Percentiles rank a stretch among this genome's conserved stretches.
Conservation (phyloP, 2,797 vertebrate genomes). For the Neoniphon sammara region DNA sequence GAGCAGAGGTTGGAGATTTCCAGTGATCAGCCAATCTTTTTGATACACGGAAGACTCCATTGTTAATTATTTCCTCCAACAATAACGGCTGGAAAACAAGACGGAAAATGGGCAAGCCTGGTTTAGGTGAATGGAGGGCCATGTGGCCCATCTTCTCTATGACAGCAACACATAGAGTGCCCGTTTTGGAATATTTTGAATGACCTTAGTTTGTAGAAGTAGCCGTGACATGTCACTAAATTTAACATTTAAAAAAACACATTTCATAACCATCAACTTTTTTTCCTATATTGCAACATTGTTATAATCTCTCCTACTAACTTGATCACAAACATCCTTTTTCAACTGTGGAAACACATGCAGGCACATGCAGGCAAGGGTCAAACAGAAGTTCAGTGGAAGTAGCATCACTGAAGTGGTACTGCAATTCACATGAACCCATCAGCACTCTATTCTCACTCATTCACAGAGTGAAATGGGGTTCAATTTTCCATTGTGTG, state of each 20-base stretch:
- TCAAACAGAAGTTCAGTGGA: neutral
- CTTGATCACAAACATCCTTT: neutral
- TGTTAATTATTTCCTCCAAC: constrained; percentile 66
- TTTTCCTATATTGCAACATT: neutral
- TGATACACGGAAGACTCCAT: constrained; percentile 56
- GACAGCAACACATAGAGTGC: constrained; percentile 33
- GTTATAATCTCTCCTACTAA: neutral
- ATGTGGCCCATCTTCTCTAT: constrained; percentile 31
- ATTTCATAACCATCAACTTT: neutral
- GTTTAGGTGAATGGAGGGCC: constrained; percentile 46
- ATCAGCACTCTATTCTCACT: neutral
- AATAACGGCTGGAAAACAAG: constrained; percentile 51
- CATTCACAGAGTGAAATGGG: neutral
- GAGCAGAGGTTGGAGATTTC: constrained; percentile 52
- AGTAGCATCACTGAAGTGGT: neutral
- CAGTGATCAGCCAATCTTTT: constrained; percentile 46
- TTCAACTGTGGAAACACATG: neutral
- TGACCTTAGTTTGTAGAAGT: neutral
- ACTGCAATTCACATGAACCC: neutral
- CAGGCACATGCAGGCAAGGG: neutral
- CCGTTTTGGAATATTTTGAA: neutral
- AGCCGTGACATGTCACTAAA: constrained; percentile 3
- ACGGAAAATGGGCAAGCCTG: constrained; percentile 54
- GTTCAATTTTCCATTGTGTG: too few relatives aligned
- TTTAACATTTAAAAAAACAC: constrained; percentile 16